A percentile compares a stretch with the other conserved stretches of the same genome.
Conservation (phyloP, 2,888 invertebrate species). For the Nemurella pictetii region DNA sequence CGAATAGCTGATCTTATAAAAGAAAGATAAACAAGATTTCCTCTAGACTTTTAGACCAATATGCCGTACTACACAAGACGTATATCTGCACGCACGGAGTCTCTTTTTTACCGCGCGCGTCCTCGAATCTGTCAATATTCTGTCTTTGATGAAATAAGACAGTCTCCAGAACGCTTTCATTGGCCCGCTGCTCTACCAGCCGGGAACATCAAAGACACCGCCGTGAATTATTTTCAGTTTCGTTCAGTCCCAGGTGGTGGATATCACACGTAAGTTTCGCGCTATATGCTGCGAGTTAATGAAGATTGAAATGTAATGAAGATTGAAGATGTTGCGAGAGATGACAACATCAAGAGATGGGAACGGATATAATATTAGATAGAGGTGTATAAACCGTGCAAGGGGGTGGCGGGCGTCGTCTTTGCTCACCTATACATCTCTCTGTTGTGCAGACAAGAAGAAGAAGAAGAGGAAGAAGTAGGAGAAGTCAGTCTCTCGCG, state of each 20-base stretch:
- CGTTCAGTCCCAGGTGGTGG: background rate
- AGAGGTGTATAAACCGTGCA: background rate
- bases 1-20: background rate
- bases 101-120: background rate
- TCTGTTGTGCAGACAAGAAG: background rate
- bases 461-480: background rate
- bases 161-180: background rate
- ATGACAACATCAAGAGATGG: background rate
- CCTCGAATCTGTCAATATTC: background rate
- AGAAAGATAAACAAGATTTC: background rate
- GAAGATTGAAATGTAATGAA: slow-evolving; percentile 27
- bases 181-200: too few species aligned
- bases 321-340: background rate
- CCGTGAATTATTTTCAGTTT: background rate
- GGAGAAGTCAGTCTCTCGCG: background rate
- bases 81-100: background rate
- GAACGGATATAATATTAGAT: background rate
- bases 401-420: background rate
- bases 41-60: background rate
- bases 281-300: background rate
- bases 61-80: background rate
- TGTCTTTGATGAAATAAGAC: slow-evolving; percentile 14
- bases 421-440: background rate
- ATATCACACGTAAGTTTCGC: slow-evolving; percentile 8
- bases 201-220: slow-evolving; percentile 19